phyloP scores from a whole-genome alignment of 1,140 invertebrate species.

The Formica exsecta region DNA sequence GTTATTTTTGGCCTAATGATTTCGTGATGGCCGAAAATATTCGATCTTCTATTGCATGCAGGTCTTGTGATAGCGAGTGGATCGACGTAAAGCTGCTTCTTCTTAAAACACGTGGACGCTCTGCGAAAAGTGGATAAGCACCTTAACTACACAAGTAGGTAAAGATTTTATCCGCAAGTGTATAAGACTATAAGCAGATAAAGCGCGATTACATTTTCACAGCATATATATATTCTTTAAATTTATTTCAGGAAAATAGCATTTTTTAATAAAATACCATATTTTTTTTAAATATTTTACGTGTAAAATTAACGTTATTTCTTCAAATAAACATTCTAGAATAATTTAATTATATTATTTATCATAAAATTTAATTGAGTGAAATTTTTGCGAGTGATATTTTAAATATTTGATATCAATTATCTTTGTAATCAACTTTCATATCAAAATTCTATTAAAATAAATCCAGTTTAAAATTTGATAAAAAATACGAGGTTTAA shows the following conservation, averaged over 20 bases:
- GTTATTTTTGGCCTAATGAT: slow-evolving; percentile 50
- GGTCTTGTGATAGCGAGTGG: neutral
- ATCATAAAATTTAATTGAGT: neutral
- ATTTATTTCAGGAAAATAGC: neutral
- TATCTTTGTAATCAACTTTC: neutral
- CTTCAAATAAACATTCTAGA: neutral
- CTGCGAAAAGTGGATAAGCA: slow-evolving; percentile 12
- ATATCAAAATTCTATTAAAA: neutral
- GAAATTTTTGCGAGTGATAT: neutral
- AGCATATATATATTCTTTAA: neutral
- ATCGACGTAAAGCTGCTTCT: neutral
- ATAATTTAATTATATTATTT: neutral
- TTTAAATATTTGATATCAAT: neutral
- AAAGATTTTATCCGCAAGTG: slow-evolving; percentile 4
- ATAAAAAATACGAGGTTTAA: neutral
- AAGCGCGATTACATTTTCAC: slow-evolving; percentile 18
- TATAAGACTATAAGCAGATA: slow-evolving; percentile 10
- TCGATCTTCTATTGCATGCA: neutral
- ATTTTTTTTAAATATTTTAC: no score
- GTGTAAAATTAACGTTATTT: neutral
- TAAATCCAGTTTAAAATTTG: neutral
- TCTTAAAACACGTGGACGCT: neutral
- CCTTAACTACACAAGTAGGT: slow-evolving; percentile 14
- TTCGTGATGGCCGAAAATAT: neutral
- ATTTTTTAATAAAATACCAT: neutral